Conservation (phyloP, 2,888 invertebrate genomes). For the Xylota sylvarum region DNA sequence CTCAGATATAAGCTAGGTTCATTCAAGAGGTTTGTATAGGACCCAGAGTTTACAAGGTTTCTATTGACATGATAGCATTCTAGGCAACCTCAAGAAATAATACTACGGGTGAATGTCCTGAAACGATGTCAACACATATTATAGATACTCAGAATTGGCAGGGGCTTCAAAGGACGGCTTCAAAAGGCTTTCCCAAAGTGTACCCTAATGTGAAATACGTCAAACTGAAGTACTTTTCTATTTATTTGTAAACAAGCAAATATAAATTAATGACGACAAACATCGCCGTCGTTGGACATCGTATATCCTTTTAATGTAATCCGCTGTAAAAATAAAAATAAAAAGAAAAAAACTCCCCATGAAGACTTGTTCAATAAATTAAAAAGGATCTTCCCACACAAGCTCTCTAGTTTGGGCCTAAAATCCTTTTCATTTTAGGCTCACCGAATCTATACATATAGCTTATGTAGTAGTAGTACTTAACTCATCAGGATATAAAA, state of each 20-base stretch:
- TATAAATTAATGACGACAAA: constrained; percentile 14
- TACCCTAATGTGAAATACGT: no score
- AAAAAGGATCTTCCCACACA: constrained; percentile 13
- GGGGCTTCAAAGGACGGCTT: no score
- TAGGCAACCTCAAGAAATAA: no score
- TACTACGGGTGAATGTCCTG: no score
- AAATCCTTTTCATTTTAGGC: constrained; percentile 30
- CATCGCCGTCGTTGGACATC: neutral
- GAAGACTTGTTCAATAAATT: constrained; percentile 23
- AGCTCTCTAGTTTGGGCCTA: constrained; percentile 26
- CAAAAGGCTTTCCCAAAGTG: no score
- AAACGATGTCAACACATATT: no score
- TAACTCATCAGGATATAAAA: constrained; percentile 21
- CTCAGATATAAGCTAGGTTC: no score
- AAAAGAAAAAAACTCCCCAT: neutral
- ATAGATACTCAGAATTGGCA: no score
- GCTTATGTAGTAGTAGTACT: constrained; percentile 6
- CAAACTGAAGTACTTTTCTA: neutral
- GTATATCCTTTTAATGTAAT: constrained; percentile 3
- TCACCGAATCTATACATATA: neutral
- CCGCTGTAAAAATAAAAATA: constrained; percentile 3
- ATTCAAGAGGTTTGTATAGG: no score
- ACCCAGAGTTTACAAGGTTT: no score
- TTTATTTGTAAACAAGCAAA: no score
- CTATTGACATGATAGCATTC: no score